phyloP scores from a whole-genome alignment of 2,113 vertebrate species.

The Anguilla japonica region DNA sequence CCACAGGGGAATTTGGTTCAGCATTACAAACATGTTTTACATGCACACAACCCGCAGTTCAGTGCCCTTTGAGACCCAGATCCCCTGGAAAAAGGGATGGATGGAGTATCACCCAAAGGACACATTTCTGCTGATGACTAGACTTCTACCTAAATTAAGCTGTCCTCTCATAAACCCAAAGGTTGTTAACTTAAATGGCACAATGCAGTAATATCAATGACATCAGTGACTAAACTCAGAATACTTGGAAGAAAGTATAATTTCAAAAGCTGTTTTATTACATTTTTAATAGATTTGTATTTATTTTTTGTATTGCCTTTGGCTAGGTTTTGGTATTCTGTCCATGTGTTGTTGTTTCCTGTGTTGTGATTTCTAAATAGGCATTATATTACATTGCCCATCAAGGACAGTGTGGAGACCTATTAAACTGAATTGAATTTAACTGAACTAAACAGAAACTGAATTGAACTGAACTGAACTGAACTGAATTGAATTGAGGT shows the following conservation, averaged over 20 bases:
- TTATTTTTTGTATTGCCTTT: background rate
- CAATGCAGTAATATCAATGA: background rate
- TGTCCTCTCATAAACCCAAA: background rate
- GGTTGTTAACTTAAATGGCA: background rate
- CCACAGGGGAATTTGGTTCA: constrained; percentile 1
- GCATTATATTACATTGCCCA: too few species aligned
- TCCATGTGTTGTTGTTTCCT: background rate
- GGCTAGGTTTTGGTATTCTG: background rate
- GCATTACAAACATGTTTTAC: background rate
- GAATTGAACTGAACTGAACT: background rate
- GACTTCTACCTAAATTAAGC: constrained; percentile 4
- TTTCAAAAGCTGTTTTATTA: background rate
- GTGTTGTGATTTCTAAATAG: too few species aligned
- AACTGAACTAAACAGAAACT: background rate
- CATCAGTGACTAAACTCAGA: background rate
- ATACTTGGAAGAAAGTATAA: background rate
- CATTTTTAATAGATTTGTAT: background rate
- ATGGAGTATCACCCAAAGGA: constrained; percentile 1
- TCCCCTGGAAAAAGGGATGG: constrained; percentile 12
- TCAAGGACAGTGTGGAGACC: too few species aligned
- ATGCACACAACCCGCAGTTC: background rate
- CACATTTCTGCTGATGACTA: background rate
- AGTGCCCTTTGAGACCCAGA: background rate
- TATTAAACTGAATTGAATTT: background rate
- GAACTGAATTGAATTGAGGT: background rate